A percentile compares a stretch with the other conserved stretches of the same genome.
Evolutionary conservation across 2,797 vertebrate species (phyloP).

Genomic region (Paguma larvata): DNA sequence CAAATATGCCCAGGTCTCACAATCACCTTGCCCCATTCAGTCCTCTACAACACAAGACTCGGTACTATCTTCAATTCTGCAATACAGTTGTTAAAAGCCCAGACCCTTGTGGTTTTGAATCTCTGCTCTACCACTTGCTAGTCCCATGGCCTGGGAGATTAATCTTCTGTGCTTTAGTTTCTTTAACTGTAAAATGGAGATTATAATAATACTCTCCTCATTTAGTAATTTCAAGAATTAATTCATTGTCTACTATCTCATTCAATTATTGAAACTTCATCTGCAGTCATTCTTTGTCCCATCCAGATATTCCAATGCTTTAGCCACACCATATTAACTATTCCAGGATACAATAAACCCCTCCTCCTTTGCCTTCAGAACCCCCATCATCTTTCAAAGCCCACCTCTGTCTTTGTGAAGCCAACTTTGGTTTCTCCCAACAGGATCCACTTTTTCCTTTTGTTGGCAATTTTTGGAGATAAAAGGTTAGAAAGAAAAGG

Average conservation of each 20-base stretch:
- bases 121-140: neutral
- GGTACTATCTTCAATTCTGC: neutral
- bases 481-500: neutral
- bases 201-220: neutral
- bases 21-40: neutral
- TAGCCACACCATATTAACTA: neutral
- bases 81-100: neutral
- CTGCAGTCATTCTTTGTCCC: neutral
- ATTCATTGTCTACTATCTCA: neutral
- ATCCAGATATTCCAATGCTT: neutral
- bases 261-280: conserved; percentile 15
- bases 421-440: neutral
- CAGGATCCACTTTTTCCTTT: neutral
- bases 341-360: neutral
- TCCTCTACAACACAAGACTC: neutral
- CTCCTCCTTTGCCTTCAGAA: conserved; percentile 19
- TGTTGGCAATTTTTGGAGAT: neutral
- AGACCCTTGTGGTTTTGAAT: neutral
- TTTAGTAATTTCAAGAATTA: neutral
- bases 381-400: neutral
- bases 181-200: neutral
- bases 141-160: neutral
- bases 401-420: neutral
- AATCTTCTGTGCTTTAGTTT: neutral
- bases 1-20: neutral